Conservation (phyloP, 2,797 vertebrate genomes). For the Lepilemur ruficaudatus region DNA sequence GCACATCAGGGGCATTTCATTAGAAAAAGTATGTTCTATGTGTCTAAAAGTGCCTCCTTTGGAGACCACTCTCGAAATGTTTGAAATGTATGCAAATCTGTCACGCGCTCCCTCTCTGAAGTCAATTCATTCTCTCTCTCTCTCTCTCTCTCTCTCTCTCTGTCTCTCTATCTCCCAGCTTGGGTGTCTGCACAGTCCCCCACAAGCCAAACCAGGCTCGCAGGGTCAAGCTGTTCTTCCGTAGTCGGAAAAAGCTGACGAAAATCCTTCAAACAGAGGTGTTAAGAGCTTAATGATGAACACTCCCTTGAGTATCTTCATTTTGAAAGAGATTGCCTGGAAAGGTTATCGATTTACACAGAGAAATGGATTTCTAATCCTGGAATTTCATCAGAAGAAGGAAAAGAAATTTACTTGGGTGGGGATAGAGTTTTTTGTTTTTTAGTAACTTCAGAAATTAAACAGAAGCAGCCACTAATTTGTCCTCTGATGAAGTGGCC, state of each 20-base stretch:
- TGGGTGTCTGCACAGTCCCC: background rate
- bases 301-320: conserved; percentile 71
- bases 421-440: background rate
- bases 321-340: conserved; percentile 72
- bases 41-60: background rate
- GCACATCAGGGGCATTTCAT: background rate
- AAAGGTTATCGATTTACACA: conserved; percentile 72
- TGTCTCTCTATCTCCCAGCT: background rate
- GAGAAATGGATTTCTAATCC: conserved; percentile 61
- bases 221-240: conserved; percentile 54
- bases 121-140: background rate
- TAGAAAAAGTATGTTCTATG: background rate
- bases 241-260: conserved; percentile 35
- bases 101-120: background rate
- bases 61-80: background rate
- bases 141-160: too few species aligned
- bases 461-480: background rate
- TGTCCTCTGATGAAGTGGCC: background rate
- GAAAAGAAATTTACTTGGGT: conserved; percentile 34
- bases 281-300: conserved; percentile 69
- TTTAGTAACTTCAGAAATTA: background rate
- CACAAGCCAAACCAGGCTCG: background rate
- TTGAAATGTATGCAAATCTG: background rate
- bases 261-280: conserved; percentile 63
- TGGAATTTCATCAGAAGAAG: conserved; percentile 55